Evolutionary conservation across 2,888 invertebrate species (phyloP), one percentile per base, ranked within the genome.

Genomic region (Teleiodes luculella): DNA sequence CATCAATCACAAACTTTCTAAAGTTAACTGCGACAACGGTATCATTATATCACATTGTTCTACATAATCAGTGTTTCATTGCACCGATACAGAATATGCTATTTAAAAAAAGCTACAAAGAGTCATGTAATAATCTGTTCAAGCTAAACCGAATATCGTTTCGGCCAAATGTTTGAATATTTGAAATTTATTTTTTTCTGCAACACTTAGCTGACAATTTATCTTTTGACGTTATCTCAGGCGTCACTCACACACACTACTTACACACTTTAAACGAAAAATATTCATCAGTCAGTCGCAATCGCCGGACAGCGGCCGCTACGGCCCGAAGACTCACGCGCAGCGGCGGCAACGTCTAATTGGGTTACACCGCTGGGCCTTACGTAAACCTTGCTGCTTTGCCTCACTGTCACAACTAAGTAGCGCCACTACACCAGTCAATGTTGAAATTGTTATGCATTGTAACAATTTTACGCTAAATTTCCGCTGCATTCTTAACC

Each of bases 381-480:
- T 88, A 85, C 86, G 84, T 85, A 87, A 87, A 81, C 66, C n/a
- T n/a, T n/a, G n/a, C n/a, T n/a, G n/a, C n/a, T n/a, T n/a, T n/a
- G n/a, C n/a, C 66, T 66, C 70, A 72, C 79, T 83, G 84, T 82
- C 83, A 86, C 82, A 86, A 86, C 52, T 47, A 47, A 53, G 53
- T 33, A 47, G 45, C 45, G 59, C 65, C 48, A 58, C 53, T 45
- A 54, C 55, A 61, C 61, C 56, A 58, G 24, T 24, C 24, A 24
- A 63, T 85, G 81, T 79, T 70, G 84, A 77, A 83, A 85, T 61
- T 60, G 55, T 58, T 58, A 59, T 57, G 64, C 60, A 68, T 61
- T 62, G 59, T 60, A 60, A 59, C 45, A 53, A 53, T 57, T 64
- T 59, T 59, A 57, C 62, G 61, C 56, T 54, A 52, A 51, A 50